These are phyloP conservation scores for Sesamia nonagrioides DNA, from an alignment of 1,140 invertebrate genomes.

Conservation along the genomic window DNA sequence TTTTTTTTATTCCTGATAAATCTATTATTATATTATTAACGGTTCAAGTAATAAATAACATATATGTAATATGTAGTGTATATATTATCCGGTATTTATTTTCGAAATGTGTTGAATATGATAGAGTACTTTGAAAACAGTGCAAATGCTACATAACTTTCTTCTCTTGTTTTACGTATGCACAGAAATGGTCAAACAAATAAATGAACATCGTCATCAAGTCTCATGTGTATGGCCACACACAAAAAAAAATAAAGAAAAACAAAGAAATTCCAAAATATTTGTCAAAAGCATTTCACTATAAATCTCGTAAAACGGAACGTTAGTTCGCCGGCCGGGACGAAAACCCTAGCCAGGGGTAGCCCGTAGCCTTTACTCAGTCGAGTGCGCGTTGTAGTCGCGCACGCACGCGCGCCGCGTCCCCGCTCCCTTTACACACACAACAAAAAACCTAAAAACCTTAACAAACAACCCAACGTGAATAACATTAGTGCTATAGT, in stretches of 20 bases:
- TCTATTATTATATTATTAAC: too few species aligned
- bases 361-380: constrained; percentile 62
- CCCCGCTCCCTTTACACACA: constrained; percentile 57
- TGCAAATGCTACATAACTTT: too few species aligned
- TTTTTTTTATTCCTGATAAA: too few species aligned
- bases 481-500: constrained; percentile 66
- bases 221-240: too few species aligned
- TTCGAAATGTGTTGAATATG: too few species aligned
- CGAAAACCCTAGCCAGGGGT: constrained; percentile 74
- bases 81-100: too few species aligned
- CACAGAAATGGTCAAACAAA: too few species aligned
- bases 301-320: constrained; percentile 69
- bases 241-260: background rate
- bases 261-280: background rate
- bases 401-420: constrained; percentile 58
- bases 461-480: constrained; percentile 59
- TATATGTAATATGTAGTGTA: too few species aligned
- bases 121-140: too few species aligned
- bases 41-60: too few species aligned
- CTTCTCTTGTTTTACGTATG: too few species aligned
- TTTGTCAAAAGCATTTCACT: background rate
- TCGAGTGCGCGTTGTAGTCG: constrained; percentile 64
- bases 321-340: constrained; percentile 76
- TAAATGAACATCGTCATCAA: too few species aligned
- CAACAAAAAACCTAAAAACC: constrained; percentile 78